Percentiles rank a stretch among this genome's conserved stretches.
phyloP scores from a whole-genome alignment of 2,888 invertebrate species.

The Himalopsyche anomala region DNA sequence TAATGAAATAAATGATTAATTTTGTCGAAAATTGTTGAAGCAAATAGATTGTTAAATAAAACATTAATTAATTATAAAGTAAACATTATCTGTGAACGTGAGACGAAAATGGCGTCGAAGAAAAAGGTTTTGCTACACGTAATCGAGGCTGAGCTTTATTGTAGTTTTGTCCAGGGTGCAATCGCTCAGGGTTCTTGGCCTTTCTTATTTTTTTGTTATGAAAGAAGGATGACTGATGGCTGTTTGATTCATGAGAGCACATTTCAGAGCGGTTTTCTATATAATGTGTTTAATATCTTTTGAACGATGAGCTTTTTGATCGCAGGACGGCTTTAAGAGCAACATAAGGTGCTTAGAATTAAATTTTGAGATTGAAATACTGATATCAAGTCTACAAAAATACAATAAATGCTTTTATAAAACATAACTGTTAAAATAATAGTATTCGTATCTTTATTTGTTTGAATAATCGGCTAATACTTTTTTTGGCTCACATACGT shows the following conservation, averaged over 20 bases:
- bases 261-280: conserved; percentile 64
- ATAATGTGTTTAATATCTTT: conserved; percentile 65
- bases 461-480: too few species aligned
- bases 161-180: conserved; percentile 43
- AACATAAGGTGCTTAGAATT: conserved; percentile 36
- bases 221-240: conserved; percentile 64
- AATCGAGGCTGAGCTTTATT: conserved; percentile 38
- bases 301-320: conserved; percentile 64
- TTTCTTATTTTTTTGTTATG: conserved; percentile 60
- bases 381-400: neutral
- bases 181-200: conserved; percentile 43
- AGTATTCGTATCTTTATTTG: too few species aligned
- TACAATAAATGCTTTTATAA: too few species aligned
- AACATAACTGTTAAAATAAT: too few species aligned
- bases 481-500: too few species aligned
- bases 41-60: neutral
- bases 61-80: conserved; percentile 11
- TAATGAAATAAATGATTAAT: too few species aligned
- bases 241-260: conserved; percentile 65
- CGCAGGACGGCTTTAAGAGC: conserved; percentile 56
- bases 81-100: conserved; percentile 49
- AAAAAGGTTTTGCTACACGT: conserved; percentile 27
- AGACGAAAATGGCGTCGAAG: conserved; percentile 10
- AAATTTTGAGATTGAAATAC: conserved; percentile 13
- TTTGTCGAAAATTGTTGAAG: too few species aligned